Percentiles rank a stretch among this genome's conserved stretches.
Conservation (phyloP, 2,797 vertebrate species). For the Onychomys arenicola region DNA sequence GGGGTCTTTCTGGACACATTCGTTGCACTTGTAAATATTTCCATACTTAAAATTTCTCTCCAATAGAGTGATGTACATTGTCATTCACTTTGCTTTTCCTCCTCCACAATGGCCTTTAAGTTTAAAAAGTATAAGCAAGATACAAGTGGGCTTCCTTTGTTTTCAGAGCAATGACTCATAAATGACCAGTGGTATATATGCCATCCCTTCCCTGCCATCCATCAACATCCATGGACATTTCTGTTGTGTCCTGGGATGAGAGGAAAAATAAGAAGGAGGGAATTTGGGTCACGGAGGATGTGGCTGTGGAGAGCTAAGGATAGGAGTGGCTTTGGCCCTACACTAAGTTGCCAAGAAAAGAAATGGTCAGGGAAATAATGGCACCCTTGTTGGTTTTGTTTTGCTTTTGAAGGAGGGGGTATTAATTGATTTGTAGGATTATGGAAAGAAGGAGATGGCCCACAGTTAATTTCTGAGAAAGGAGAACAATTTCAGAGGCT, state of each 20-base stretch:
- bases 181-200: neutral
- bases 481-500: conserved; percentile 23
- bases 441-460: neutral
- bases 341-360: conserved; percentile 6
- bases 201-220: neutral
- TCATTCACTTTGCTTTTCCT: neutral
- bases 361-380: conserved; percentile 39
- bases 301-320: conserved; percentile 31
- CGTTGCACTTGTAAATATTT: conserved; percentile 3
- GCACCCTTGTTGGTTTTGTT: neutral
- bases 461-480: conserved; percentile 64
- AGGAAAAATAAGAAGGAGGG: neutral
- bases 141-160: neutral
- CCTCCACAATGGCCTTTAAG: neutral
- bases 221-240: neutral
- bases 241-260: neutral
- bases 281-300: neutral
- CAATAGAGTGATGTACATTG: neutral
- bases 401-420: neutral
- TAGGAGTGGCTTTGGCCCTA: neutral
- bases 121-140: neutral
- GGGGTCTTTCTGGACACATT: neutral
- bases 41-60: neutral
- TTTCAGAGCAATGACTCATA: neutral
- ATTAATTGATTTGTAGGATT: neutral